Evolutionary conservation across 2,797 vertebrate genomes (phyloP), one percentile per base, ranked within the genome.

Genomic region (Gymnodraco acuticeps): DNA sequence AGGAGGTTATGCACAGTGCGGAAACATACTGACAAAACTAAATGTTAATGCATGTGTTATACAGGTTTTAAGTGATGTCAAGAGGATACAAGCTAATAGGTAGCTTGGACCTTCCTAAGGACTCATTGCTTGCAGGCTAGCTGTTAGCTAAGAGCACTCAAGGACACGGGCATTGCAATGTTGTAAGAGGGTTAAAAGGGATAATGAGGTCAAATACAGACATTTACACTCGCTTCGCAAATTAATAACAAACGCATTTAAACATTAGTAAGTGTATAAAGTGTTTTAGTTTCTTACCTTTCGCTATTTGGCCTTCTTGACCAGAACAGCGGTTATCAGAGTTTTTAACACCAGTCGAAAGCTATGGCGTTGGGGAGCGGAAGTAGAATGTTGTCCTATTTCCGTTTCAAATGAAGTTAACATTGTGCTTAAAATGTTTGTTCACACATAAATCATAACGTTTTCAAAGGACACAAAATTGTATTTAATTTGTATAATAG

Each of bases 241-340:
- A 20, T 10, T 8, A 38, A 46, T 3, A 17, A 9, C 6, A 27
- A 14, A 2, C 1, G 6, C 0, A 14, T 15, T 3, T 19, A 17
- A 16, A 31, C 0, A 0, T 13, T 3, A 12, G 5, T 3, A 1
- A 6, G 2, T 65, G 17, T 20, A 51, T 5, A 6, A 1, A 1
- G 0, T 17, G 19, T 38, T 55, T 23, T 0, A 0, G 15, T 0
- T 13, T 80, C 92, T 91, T 94, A 96, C 95, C 95, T 94, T 91
- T 82, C 91, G 95, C 95, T 95, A 94, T 95, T 95, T 95, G 94
- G 95, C 92, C 95, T 95, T 94, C 93, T 95, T 20, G 95, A 95
- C 94, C 94, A 95, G 92, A 95, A 95, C 94, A 95, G 95, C 94
- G 82, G 64, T 71, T 71, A 69, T 77, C 54, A 77, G 23, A 80